A percentile compares a stretch with the other conserved stretches of the same genome.
Evolutionary conservation across 2,797 vertebrate genomes (phyloP).

Genomic region (Semaprochilodus insignis): DNA sequence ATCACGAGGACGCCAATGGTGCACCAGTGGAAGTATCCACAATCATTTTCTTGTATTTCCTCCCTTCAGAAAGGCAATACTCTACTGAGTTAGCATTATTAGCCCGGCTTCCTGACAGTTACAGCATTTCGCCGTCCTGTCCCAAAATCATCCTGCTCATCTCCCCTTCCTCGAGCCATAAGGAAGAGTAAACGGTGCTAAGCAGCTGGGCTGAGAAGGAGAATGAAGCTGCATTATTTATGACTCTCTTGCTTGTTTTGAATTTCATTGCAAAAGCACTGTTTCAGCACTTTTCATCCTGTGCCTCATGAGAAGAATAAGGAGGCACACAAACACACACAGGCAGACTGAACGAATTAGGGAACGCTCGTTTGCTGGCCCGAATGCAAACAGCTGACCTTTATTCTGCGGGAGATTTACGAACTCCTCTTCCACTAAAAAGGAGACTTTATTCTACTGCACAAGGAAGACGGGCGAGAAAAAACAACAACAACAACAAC

Average conservation of each 20-base stretch:
- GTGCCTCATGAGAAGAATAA: slow-evolving; percentile 32
- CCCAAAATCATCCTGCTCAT: slow-evolving; percentile 27
- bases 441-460: slow-evolving; percentile 49
- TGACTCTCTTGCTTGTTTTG: slow-evolving; percentile 72
- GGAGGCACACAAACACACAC: not conserved
- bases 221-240: slow-evolving; percentile 83
- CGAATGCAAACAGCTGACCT: slow-evolving; percentile 63
- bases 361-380: slow-evolving; percentile 41
- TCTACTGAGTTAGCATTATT: slow-evolving; percentile 1
- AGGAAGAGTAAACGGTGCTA: slow-evolving; percentile 78
- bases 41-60: slow-evolving; percentile 21
- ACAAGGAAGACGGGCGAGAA: slow-evolving; percentile 37
- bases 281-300: slow-evolving; percentile 74
- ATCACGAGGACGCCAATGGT: slow-evolving; percentile 27
- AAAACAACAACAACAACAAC: slow-evolving; percentile 17
- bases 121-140: not conserved
- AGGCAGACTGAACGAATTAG: slow-evolving; percentile 49
- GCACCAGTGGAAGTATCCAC: slow-evolving; percentile 23
- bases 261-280: slow-evolving; percentile 77
- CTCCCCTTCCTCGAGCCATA: slow-evolving; percentile 51
- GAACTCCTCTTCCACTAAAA: slow-evolving; percentile 40
- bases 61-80: slow-evolving; percentile 35
- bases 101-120: not conserved
- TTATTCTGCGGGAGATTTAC: slow-evolving; percentile 57
- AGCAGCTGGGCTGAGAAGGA: slow-evolving; percentile 73